phyloP scores from a whole-genome alignment of 1,140 invertebrate genomes.

The Ditylenchus dipsaci region DNA sequence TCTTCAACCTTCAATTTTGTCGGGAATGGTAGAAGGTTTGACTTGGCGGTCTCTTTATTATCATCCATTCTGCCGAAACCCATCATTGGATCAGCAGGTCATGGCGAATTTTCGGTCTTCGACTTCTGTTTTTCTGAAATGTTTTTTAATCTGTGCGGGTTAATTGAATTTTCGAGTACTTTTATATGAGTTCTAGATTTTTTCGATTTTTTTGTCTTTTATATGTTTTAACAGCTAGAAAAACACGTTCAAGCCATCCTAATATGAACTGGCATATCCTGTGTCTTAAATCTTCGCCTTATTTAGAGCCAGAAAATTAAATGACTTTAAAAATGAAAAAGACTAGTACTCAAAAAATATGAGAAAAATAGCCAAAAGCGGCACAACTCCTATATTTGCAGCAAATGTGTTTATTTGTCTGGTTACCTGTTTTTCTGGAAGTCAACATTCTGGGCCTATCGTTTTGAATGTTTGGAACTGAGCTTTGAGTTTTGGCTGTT shows the following conservation, averaged over 20 bases:
- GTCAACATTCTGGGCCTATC: neutral
- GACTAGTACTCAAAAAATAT: too few relatives aligned
- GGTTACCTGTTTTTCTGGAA: neutral
- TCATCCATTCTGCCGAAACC: slow-evolving; percentile 17
- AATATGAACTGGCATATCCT: too few relatives aligned
- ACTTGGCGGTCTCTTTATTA: neutral
- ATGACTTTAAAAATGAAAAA: too few relatives aligned
- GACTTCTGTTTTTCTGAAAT: neutral
- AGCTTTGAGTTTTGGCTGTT: neutral
- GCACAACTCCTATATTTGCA: too few relatives aligned
- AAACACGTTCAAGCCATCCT: too few relatives aligned
- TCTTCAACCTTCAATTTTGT: neutral
- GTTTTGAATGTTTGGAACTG: neutral
- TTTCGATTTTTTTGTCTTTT: too few relatives aligned
- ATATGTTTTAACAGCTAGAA: too few relatives aligned
- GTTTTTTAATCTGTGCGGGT: neutral
- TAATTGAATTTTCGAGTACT: neutral
- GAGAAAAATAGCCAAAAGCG: too few relatives aligned
- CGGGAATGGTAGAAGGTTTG: neutral
- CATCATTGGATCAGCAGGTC: slow-evolving; percentile 30
- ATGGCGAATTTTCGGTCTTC: neutral
- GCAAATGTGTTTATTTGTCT: neutral
- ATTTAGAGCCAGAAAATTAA: too few relatives aligned
- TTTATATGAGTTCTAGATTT: too few relatives aligned
- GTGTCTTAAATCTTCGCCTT: too few relatives aligned